phyloP scores from a whole-genome alignment of 2,797 vertebrate genomes.

The Chiloscyllium punctatum region DNA sequence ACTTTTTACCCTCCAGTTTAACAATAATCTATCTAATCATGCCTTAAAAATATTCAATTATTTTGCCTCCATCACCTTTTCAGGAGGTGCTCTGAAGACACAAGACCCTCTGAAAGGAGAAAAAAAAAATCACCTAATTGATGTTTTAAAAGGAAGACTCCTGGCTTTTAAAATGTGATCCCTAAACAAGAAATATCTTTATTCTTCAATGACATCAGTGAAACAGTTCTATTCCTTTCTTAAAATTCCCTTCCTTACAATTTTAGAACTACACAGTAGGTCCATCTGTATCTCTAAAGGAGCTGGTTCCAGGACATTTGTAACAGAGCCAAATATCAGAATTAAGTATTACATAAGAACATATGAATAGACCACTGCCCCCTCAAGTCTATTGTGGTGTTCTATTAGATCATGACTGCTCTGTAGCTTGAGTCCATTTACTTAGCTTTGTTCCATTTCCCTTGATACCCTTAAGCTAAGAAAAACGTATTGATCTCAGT shows the following conservation, averaged over 20 bases:
- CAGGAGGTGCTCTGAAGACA: too few relatives aligned
- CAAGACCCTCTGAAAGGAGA: too few relatives aligned
- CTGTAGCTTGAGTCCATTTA: neutral
- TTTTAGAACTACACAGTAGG: neutral
- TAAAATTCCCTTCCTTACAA: neutral
- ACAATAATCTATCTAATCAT: too few relatives aligned
- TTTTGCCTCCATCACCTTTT: too few relatives aligned
- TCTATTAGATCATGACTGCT: neutral
- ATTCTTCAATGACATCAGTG: neutral
- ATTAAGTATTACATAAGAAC: neutral
- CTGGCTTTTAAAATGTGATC: too few relatives aligned
- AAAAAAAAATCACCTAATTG: too few relatives aligned
- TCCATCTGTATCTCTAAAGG: neutral
- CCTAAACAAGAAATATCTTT: too few relatives aligned
- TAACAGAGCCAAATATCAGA: neutral
- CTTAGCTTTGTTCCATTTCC: neutral
- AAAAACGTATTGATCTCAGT: neutral
- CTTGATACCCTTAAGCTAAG: neutral
- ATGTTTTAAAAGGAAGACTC: too few relatives aligned
- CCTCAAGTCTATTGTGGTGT: neutral
- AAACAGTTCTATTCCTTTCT: neutral
- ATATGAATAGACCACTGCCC: neutral
- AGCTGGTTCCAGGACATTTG: neutral
- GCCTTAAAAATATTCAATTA: too few relatives aligned
- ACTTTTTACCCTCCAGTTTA: too few relatives aligned